Evolutionary conservation across 2,797 vertebrate genomes (phyloP), one percentile per base, ranked within the genome.

Genomic region (Discoglossus pictus): DNA sequence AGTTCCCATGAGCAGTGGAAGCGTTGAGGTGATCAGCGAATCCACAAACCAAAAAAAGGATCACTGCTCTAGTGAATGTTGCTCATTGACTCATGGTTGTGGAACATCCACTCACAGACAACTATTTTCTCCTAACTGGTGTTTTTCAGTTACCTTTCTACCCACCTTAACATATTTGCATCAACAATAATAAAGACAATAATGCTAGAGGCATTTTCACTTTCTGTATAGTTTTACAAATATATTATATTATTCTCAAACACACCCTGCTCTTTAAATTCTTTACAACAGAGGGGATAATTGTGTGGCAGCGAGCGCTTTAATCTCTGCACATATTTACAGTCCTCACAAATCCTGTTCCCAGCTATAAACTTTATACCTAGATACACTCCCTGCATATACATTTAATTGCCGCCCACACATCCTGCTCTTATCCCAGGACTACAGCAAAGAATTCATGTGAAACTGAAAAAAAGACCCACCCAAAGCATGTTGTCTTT

Each of bases 401-500:
- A 43, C 60, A 56, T 58, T 56, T 12, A 35, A n/a, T 42, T 51
- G 21, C 12, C 59, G 20, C 68, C 68, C 60, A 70, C 68, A 42
- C 67, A 58, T 12, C 17, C 5, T 48, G 11, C 23, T 34, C 59
- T 34, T 62, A 48, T 50, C 68, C 60, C 35, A 64, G 60, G 60
- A 60, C 68, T 64, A 48, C 43, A 70, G 68, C 60, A 43, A 63
- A 18, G n/a, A 56, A 63, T 56, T 50, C 52, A 39, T 39, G 23
- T 39, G 7, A 55, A 46, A 62, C 40, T 24, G 36, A 42, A 56
- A 42, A 48, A 59, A 23, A 21, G 68, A 70, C 52, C 68, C 68
- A 64, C 68, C 68, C 68, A 58, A 58, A 21, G 27, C 36, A 50
- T 51, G 31, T 64, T 63, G 63, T 58, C 44, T 59, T 59, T 59